Evolutionary conservation across 1,140 invertebrate species (phyloP).

Genomic region (Drosophila pruinosa): DNA sequence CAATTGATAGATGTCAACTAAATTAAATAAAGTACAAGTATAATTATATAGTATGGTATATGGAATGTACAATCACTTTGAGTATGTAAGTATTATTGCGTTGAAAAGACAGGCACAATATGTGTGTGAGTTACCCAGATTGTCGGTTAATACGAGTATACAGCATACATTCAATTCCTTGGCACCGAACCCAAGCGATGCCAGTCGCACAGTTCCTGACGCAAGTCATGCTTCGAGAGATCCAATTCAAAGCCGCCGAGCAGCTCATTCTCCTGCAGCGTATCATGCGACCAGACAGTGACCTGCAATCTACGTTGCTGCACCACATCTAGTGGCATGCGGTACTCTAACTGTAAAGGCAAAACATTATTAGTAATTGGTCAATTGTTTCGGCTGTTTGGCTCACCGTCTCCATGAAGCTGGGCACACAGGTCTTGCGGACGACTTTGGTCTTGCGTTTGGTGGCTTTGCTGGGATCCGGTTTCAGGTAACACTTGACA

Average conservation of each 20-base stretch:
- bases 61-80: constrained; percentile 79
- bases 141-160: constrained; percentile 26
- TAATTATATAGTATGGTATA: constrained; percentile 36
- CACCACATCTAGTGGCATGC: constrained; percentile 92
- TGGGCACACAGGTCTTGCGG: constrained; percentile 95
- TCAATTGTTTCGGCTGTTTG: background rate
- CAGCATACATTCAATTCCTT: constrained; percentile 66
- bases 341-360: constrained; percentile 90
- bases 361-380: background rate
- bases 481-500: constrained; percentile 96
- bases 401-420: constrained; percentile 98
- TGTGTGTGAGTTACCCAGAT: constrained; percentile 35
- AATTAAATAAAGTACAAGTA: constrained; percentile 38
- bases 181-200: constrained; percentile 87
- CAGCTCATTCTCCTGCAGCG: constrained; percentile 97
- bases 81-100: constrained; percentile 74
- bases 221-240: constrained; percentile 88
- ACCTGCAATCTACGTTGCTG: constrained; percentile 91
- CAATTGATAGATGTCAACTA: constrained; percentile 22
- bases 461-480: constrained; percentile 93
- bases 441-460: constrained; percentile 98
- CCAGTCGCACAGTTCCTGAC: constrained; percentile 91
- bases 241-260: constrained; percentile 93
- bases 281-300: constrained; percentile 97
- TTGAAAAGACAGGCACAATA: constrained; percentile 67